Evolutionary conservation across 2,113 vertebrate genomes (phyloP).

Genomic region (Leptobrachium leishanense): DNA sequence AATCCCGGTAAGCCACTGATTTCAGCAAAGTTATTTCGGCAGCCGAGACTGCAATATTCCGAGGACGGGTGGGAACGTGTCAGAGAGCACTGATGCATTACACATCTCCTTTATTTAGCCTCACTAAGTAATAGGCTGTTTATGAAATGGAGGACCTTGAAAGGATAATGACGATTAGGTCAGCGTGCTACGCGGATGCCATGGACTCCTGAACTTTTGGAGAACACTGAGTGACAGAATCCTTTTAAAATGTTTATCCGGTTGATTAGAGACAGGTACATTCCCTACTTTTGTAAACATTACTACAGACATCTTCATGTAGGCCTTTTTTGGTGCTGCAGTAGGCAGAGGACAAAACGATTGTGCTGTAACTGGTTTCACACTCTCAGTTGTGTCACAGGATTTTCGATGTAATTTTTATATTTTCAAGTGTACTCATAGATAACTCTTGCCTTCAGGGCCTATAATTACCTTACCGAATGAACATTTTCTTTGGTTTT

Average conservation of each 20-base stretch:
- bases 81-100: background rate
- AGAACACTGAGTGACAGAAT: background rate
- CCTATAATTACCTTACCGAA: too few relatives aligned
- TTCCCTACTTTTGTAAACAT: background rate
- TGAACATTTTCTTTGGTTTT: too few relatives aligned
- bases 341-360: background rate
- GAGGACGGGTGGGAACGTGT: background rate
- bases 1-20: slow-evolving; percentile 28
- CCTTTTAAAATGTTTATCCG: slow-evolving; percentile 15
- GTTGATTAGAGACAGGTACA: background rate
- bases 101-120: slow-evolving; percentile 22
- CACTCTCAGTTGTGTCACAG: too few relatives aligned
- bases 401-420: too few relatives aligned
- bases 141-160: slow-evolving; percentile 1
- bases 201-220: background rate
- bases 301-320: background rate
- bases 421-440: too few relatives aligned
- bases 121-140: slow-evolving; percentile 17
- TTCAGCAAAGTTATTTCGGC: slow-evolving; percentile 22
- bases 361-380: too few relatives aligned
- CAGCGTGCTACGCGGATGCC: background rate
- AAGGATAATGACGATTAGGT: background rate
- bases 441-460: too few relatives aligned
- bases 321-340: background rate
- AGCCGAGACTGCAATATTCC: background rate